These are phyloP conservation scores for human (Homo sapiens) DNA, from an alignment of 2,113 vertebrate species.

Conservation along the genomic window DNA sequence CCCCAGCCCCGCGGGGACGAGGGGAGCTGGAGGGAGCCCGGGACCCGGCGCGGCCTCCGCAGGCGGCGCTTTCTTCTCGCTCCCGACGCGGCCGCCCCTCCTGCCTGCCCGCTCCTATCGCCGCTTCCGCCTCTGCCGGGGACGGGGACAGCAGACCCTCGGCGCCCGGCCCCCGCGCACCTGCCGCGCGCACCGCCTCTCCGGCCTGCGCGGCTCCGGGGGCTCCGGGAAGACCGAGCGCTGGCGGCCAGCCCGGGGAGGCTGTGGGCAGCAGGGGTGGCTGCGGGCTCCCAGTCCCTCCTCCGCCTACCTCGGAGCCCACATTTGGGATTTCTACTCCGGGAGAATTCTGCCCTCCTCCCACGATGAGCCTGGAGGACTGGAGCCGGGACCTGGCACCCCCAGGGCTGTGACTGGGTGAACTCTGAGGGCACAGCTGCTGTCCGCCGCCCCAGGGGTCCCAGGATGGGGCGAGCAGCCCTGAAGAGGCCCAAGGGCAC, in stretches of 20 bases:
- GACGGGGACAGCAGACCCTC: background rate
- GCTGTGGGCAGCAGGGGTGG: background rate
- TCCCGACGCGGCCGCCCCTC: slow-evolving; percentile 23
- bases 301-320: background rate
- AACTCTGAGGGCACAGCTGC: background rate
- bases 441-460: background rate
- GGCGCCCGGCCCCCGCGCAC: background rate
- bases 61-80: slow-evolving; percentile 52
- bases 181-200: background rate
- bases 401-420: background rate
- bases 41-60: background rate
- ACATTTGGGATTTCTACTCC: background rate
- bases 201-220: background rate
- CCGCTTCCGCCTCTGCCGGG: slow-evolving; percentile 2
- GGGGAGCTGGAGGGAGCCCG: background rate
- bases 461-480: slow-evolving; percentile 56
- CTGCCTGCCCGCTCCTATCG: slow-evolving; percentile 19
- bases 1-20: background rate
- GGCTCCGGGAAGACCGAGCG: background rate
- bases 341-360: background rate
- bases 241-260: background rate
- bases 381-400: background rate
- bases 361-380: background rate
- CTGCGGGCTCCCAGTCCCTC: background rate
- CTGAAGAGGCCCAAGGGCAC: slow-evolving; percentile 59